These are phyloP conservation scores for Coreius guichenoti DNA, from an alignment of 2,797 vertebrate species.

Conservation along the genomic window DNA sequence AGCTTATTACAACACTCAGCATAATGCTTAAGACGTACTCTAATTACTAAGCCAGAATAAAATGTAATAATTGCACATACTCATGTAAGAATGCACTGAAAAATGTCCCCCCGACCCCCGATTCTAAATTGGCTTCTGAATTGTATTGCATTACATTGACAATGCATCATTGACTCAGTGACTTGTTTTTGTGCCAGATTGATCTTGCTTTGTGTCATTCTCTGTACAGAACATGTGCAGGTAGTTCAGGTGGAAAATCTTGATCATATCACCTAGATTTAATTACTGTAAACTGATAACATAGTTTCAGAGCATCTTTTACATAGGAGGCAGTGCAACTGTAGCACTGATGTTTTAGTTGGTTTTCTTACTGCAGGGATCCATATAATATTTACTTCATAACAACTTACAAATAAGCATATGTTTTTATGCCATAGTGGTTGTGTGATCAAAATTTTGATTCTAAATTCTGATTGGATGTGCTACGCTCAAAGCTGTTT, in stretches of 20 bases:
- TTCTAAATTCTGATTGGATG: neutral
- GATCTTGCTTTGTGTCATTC: neutral
- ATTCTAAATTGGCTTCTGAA: neutral
- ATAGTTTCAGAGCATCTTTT: neutral
- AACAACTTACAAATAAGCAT: neutral
- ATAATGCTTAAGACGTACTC: conserved; percentile 11
- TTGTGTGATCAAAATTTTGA: neutral
- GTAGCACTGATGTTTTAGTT: neutral
- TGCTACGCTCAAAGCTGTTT: neutral
- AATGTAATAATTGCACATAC: conserved; percentile 8
- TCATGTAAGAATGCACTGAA: neutral
- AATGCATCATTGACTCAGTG: neutral
- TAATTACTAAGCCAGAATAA: conserved; percentile 21
- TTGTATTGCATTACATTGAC: neutral
- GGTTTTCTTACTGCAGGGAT: neutral
- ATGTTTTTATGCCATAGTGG: neutral
- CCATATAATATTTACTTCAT: neutral
- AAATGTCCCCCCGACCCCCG: neutral
- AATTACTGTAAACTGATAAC: neutral
- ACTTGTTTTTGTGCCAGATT: neutral
- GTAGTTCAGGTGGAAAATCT: neutral
- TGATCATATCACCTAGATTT: neutral
- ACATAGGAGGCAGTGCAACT: neutral
- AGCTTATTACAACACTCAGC: conserved; percentile 22
- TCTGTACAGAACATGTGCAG: neutral